Conservation (phyloP, 2,113 vertebrate genomes). For the Heteronetta atricapilla region DNA sequence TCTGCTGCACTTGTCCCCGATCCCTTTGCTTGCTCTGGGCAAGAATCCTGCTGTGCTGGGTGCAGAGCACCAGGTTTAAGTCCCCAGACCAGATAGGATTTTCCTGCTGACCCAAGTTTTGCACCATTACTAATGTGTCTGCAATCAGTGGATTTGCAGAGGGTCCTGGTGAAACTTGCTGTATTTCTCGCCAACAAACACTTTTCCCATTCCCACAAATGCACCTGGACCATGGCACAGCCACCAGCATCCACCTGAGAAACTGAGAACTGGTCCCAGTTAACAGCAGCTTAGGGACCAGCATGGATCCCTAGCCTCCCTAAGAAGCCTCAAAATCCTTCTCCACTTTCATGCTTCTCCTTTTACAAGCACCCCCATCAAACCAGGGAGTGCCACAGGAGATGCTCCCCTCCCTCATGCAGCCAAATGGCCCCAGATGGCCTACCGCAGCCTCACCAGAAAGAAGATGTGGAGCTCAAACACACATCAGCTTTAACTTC, state of each 20-base stretch:
- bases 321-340: background rate
- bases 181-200: background rate
- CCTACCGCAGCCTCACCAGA: background rate
- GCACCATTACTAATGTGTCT: rapidly evolving
- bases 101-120: background rate
- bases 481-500: background rate
- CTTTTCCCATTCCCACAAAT: background rate
- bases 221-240: background rate
- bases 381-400: rapidly evolving
- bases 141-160: rapidly evolving
- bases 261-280: background rate
- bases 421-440: background rate
- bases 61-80: background rate
- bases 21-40: background rate
- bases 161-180: too few relatives aligned
- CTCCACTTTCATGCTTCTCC: rapidly evolving
- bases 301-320: background rate
- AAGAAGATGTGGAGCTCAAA: background rate
- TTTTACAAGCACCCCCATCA: background rate
- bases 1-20: background rate
- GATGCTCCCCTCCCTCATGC: background rate
- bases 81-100: background rate
- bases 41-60: background rate
- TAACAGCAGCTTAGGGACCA: background rate
- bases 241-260: background rate